Base-by-base conservation (phyloP, 1,140 invertebrate species). In the Physella acuta region DNA sequence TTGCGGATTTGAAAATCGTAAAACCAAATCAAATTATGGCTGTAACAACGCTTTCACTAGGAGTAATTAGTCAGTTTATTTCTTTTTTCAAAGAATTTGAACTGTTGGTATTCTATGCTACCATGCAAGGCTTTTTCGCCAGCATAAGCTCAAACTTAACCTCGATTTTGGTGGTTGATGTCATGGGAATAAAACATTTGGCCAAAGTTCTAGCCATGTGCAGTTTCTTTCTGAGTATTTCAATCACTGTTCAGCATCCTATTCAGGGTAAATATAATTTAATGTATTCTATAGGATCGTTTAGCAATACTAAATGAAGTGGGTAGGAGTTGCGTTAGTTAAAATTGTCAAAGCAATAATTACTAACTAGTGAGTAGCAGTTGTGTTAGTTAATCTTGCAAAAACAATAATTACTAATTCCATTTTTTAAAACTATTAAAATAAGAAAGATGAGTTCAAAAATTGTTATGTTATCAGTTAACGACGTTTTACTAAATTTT, bases 1-100 rank as follows among this genome's bases (percentile, higher is more conserved):
- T 64, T 1, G 62, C 17, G 30, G 62, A 64, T 53, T 64, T 64
- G 28, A 64, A 64, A 36, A 5, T 64, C 30, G 8, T 64, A 3
- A 37, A 36, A 20, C 26, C 33, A 17, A 11, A 53, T 33, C 26
- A 17, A 11, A 64, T 64, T 52, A 53, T 64, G 8, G 62, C 39
- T 33, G 28, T 8, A 8, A 17, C 49, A 3, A 33, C 8, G 31
- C 24, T 44, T 1, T 30, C 1, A 5, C 16, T 64, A 2, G 62
- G 62, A 8, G 44, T 44, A 3, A 30, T 64, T 31, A 51, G 26
- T 17, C 44, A 64, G 30, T 53, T 64, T 51, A 17, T 53, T 24
- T 2, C 3, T 4, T 49, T 64, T 17, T 64, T 64, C 20, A 20
- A 30, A 2, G 33, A 3, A 1, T 52, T 64, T 31, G 62, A 64